These are phyloP conservation scores for Lepidocolaptes lacrymiger DNA, from an alignment of 2,797 vertebrate genomes.

Conservation along the genomic window DNA sequence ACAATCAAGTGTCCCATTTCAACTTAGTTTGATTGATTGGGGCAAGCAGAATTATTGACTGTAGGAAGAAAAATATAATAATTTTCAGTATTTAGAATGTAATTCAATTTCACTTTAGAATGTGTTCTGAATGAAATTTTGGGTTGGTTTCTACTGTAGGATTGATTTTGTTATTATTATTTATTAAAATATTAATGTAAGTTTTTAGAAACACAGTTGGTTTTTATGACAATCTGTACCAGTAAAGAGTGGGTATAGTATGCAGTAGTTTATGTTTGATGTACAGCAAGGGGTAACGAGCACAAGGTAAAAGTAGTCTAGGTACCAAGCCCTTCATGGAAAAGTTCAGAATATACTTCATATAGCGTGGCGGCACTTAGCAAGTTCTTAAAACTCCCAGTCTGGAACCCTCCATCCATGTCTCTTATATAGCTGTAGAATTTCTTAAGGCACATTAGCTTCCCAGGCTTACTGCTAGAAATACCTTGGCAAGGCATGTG, in stretches of 20 bases:
- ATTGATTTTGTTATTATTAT: background rate
- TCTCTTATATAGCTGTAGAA: background rate
- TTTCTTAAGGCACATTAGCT: background rate
- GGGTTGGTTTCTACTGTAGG: background rate
- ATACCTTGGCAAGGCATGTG: background rate
- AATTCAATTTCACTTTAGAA: background rate
- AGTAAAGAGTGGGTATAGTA: background rate
- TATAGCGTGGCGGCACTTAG: background rate
- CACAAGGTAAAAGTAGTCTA: background rate
- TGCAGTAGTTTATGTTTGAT: background rate
- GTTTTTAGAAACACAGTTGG: background rate
- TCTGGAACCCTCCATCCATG: background rate
- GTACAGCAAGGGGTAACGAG: background rate
- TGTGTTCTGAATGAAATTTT: background rate
- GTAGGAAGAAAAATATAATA: background rate
- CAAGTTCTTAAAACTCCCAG: background rate
- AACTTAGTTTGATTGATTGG: slow-evolving; percentile 32
- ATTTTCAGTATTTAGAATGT: background rate
- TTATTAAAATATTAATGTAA: background rate
- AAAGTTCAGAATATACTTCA: background rate
- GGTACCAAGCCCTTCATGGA: background rate
- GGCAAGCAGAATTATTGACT: background rate
- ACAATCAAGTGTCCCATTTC: slow-evolving; percentile 17
- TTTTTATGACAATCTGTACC: background rate
- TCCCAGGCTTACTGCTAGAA: background rate